Conservation (phyloP, 2,888 invertebrate species). For the Dorcus hopei region DNA sequence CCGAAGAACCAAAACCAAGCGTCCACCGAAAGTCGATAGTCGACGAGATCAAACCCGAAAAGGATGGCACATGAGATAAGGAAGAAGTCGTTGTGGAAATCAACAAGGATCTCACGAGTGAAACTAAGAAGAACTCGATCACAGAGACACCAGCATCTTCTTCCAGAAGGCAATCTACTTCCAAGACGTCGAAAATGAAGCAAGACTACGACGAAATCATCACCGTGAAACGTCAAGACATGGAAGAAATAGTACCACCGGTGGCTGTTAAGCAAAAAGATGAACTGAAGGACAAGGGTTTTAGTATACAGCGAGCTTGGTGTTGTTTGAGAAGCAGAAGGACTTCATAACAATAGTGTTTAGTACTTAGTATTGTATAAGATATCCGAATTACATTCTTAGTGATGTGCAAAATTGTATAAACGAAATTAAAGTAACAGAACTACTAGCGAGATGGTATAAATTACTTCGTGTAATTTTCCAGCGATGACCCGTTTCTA, state of each 20-base stretch:
- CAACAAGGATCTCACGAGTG: slow-evolving; percentile 31
- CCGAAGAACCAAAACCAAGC: slow-evolving; percentile 40
- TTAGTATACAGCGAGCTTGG: slow-evolving; percentile 54
- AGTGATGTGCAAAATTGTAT: too few relatives aligned
- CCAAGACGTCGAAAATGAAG: slow-evolving; percentile 7
- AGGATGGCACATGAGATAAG: slow-evolving; percentile 49
- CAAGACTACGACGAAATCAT: slow-evolving; percentile 40
- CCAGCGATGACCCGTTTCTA: too few relatives aligned
- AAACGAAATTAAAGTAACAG: too few relatives aligned
- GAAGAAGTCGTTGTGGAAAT: slow-evolving; percentile 45
- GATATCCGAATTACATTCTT: too few relatives aligned
- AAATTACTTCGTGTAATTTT: too few relatives aligned
- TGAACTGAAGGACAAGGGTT: slow-evolving; percentile 46
- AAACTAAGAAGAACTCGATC: not conserved
- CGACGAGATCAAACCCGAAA: slow-evolving; percentile 35
- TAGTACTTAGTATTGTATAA: too few relatives aligned
- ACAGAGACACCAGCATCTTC: not conserved
- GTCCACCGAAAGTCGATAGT: slow-evolving; percentile 16
- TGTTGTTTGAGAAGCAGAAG: slow-evolving; percentile 52
- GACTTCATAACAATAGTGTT: slow-evolving; percentile 39
- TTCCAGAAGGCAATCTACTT: slow-evolving; percentile 10
- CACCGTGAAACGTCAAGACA: slow-evolving; percentile 31
- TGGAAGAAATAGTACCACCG: slow-evolving; percentile 14
- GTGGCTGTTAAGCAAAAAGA: slow-evolving; percentile 19
- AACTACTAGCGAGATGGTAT: too few relatives aligned